Conservation (phyloP, 1,140 invertebrate genomes). For the Brachionus rubens region DNA sequence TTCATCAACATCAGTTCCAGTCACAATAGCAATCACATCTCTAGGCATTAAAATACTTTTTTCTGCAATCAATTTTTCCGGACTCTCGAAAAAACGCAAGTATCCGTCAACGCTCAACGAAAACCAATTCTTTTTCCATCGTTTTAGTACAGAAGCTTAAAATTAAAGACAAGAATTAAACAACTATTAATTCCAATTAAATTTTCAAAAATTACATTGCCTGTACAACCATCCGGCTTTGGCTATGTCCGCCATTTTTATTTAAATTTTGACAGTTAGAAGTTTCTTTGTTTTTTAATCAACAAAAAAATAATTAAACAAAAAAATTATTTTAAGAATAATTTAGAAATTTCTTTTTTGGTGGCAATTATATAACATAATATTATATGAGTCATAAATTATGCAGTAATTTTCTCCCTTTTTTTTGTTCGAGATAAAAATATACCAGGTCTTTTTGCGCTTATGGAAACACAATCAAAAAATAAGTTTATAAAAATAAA, state of each 20-base stretch:
- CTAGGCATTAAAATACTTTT: constrained; percentile 11
- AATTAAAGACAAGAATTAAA: not conserved
- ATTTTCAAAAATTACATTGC: not conserved
- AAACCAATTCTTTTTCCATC: constrained; percentile 45
- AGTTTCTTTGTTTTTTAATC: not conserved
- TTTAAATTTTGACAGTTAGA: not conserved
- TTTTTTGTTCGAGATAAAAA: too few species aligned
- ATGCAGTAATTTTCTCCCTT: too few species aligned
- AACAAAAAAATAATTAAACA: not conserved
- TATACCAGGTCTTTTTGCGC: too few species aligned
- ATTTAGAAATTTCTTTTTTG: constrained; percentile 6
- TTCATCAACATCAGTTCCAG: constrained; percentile 1
- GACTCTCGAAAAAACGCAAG: constrained; percentile 19
- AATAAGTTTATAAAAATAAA: too few species aligned
- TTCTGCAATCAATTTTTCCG: constrained; percentile 14
- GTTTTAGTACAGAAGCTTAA: constrained; percentile 34
- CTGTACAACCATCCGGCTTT: constrained; percentile 38
- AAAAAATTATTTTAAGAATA: not conserved
- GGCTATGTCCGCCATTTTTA: constrained; percentile 23
- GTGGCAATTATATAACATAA: too few species aligned
- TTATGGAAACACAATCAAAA: too few species aligned
- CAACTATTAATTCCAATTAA: not conserved
- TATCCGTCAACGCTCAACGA: constrained; percentile 27
- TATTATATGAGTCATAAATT: too few species aligned
- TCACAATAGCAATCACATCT: constrained; percentile 15